Evolutionary conservation across 2,888 invertebrate genomes (phyloP).

Genomic region (Ennomos quercinarius): DNA sequence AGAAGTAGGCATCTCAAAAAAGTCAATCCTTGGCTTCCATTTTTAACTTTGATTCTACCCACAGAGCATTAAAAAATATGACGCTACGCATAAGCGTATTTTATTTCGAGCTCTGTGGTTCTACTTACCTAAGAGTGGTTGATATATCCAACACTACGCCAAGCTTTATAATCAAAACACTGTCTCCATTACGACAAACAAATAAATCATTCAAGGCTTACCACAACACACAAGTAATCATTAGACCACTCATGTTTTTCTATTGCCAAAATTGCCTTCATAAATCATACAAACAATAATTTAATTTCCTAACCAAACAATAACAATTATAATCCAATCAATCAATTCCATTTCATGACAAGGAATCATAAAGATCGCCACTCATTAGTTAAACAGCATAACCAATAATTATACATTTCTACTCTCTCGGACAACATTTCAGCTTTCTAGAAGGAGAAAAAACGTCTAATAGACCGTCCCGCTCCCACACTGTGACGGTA

Average conservation of each 20-base stretch:
- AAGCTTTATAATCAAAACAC: too few species aligned
- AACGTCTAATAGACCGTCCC: conserved; percentile 36
- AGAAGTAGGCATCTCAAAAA: too few species aligned
- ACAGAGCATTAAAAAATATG: too few species aligned
- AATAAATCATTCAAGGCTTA: conserved; percentile 17
- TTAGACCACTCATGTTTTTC: conserved; percentile 2
- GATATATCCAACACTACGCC: too few species aligned
- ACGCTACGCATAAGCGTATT: too few species aligned
- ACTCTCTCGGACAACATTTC: conserved; percentile 46
- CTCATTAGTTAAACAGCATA: conserved; percentile 53
- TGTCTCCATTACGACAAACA: background rate
- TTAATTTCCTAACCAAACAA: conserved; percentile 46
- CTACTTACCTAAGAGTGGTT: too few species aligned
- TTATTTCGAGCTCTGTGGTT: too few species aligned
- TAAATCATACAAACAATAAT: conserved; percentile 38
- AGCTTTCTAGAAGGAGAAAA: conserved; percentile 54
- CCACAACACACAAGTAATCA: conserved; percentile 13
- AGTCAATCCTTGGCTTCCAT: too few species aligned
- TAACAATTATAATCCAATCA: conserved; percentile 49
- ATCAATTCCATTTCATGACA: conserved; percentile 54
- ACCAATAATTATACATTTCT: conserved; percentile 58
- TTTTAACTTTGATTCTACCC: too few species aligned
- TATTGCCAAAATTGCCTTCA: conserved; percentile 23
- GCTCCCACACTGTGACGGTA: conserved; percentile 70
- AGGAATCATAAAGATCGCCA: conserved; percentile 47